Evolutionary conservation across 2,888 invertebrate species (phyloP).

Genomic region (Acanthosoma haemorrhoidale): DNA sequence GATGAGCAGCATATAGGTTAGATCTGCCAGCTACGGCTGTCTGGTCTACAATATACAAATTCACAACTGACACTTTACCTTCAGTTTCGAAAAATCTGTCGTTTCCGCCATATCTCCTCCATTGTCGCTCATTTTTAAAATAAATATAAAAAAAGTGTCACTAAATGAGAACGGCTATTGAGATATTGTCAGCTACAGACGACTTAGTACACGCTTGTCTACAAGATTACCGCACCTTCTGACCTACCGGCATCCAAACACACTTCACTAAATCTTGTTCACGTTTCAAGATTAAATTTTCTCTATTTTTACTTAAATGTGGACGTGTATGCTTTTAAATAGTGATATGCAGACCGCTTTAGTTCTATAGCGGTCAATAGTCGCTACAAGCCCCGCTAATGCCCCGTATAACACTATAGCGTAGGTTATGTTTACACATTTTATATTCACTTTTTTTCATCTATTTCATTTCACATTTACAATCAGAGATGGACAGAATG

Average conservation of each 20-base stretch:
- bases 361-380: too few relatives aligned
- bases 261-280: neutral
- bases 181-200: neutral
- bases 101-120: constrained; percentile 26
- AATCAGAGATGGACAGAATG: neutral
- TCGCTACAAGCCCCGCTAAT: too few relatives aligned
- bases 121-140: constrained; percentile 26
- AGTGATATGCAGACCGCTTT: too few relatives aligned
- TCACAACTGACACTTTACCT: constrained; percentile 26
- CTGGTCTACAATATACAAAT: neutral
- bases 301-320: too few relatives aligned
- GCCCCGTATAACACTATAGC: too few relatives aligned
- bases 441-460: neutral
- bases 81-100: constrained; percentile 32
- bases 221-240: neutral
- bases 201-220: neutral
- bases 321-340: too few relatives aligned
- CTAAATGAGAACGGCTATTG: too few relatives aligned
- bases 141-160: too few relatives aligned
- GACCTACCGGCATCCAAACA: neutral
- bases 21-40: neutral
- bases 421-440: neutral
- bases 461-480: neutral
- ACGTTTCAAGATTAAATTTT: too few relatives aligned
- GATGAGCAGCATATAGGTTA: constrained; percentile 12